Conservation (phyloP, 2,113 vertebrate species). For the Ciconia stormi region DNA sequence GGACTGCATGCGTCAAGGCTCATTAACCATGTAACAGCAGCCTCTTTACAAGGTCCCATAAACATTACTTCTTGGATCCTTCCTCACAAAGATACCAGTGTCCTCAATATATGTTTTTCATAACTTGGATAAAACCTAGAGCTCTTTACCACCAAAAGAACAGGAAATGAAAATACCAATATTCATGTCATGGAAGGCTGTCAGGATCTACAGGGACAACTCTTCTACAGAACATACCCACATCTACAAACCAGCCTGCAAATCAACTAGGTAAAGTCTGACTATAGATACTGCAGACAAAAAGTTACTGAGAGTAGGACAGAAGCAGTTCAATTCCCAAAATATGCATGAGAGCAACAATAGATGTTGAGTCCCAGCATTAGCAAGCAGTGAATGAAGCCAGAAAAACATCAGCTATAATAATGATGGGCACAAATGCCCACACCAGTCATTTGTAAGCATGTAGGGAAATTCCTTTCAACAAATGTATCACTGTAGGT, state of each 20-base stretch:
- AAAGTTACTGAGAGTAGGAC: background rate
- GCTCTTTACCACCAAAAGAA: background rate
- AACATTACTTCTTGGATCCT: slow-evolving; percentile 14
- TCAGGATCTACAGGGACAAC: background rate
- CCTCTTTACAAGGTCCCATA: slow-evolving; percentile 39
- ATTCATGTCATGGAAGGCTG: background rate
- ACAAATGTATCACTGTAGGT: background rate
- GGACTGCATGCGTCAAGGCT: slow-evolving; percentile 15
- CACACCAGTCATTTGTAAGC: background rate
- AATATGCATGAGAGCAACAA: slow-evolving; percentile 3
- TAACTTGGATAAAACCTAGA: background rate
- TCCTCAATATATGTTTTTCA: background rate
- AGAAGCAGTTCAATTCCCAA: background rate
- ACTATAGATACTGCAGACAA: background rate
- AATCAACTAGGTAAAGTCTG: background rate
- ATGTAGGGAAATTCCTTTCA: slow-evolving; percentile 5
- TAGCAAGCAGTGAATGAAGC: slow-evolving; percentile 9
- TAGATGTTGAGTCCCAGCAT: slow-evolving; percentile 2
- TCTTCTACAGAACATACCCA: background rate
- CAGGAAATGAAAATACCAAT: background rate
- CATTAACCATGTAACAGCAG: slow-evolving; percentile 43
- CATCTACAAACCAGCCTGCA: background rate
- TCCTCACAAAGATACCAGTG: slow-evolving; percentile 20
- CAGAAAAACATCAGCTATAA: slow-evolving; percentile 31
- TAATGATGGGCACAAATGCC: background rate